Evolutionary conservation across 2,797 vertebrate species (phyloP).

Genomic region (Hyperoplus lanceolatus): DNA sequence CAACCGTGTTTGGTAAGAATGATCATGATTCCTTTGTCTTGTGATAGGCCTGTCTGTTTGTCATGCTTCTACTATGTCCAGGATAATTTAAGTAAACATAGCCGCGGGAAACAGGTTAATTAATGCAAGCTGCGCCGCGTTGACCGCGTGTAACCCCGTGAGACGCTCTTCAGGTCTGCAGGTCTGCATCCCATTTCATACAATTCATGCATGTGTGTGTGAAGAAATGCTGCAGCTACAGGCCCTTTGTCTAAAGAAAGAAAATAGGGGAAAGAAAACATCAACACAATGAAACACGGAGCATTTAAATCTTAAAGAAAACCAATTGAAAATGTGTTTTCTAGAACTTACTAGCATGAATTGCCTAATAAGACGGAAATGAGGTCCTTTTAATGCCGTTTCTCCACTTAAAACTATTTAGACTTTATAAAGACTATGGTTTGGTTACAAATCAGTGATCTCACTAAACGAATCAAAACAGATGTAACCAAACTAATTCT

Average conservation of each 20-base stretch:
- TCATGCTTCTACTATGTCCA: not conserved
- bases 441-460: not conserved
- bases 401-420: not conserved
- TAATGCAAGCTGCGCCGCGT: slow-evolving; percentile 2
- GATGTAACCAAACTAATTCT: not conserved
- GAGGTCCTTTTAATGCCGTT: not conserved
- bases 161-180: slow-evolving; percentile 21
- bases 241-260: slow-evolving; percentile 54
- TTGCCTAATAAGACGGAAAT: not conserved
- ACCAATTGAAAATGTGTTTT: no score
- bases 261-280: not conserved
- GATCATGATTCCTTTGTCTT: not conserved
- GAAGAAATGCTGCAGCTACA: slow-evolving; percentile 21
- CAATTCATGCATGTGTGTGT: slow-evolving; percentile 50
- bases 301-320: not conserved
- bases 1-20: slow-evolving; percentile 76
- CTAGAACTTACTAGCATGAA: not conserved
- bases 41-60: not conserved
- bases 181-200: slow-evolving; percentile 52
- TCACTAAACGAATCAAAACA: not conserved
- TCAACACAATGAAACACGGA: not conserved
- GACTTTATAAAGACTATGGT: not conserved
- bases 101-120: slow-evolving; percentile 31
- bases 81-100: slow-evolving; percentile 19
- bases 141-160: slow-evolving; percentile 67